Base-by-base conservation (phyloP, 2,888 invertebrate genomes). In the Nyleta sp. region DNA sequence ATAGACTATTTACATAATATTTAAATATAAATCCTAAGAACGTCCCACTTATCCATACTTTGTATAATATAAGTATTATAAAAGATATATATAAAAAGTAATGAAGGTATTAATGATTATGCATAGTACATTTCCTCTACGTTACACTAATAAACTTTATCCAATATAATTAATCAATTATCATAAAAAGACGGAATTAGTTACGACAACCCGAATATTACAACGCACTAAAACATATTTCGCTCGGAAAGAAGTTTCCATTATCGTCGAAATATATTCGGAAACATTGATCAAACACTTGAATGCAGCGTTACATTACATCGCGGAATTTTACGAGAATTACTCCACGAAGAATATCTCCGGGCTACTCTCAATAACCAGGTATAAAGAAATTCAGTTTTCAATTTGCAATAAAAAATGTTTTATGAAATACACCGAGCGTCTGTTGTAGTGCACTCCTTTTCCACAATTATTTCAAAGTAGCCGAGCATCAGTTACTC, bases 381-480 rank as follows among this genome's bases (percentile, higher is more conserved):
- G 28, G 28, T 28, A 7, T 28, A 28, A 28, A 52, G 67, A 67
- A 48, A 48, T 48, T 48, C 28, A 35, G 35, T 38, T 57, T 59
- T 50, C 44, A 50, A 68, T 59, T 68, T 48, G 46, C 24, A 59
- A 28, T 50, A 68, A 52, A 67, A 59, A 59, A 60, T 60, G 38
- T 35, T 31, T 70, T 15, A 35, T 22, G 52, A 48, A 70, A 40
- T 57, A 48, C 15, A 15, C 33, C 52, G 38, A 24, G 11, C 15
- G 53, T 15, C 3, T 35, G 28, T 24, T 46, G 28, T 20, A 20
- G 22, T 13, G 15, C 48, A 17, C 15, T 62, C n/a, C 33, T 55
- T 46, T 38, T 24, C 1, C 48, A 13, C 50, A 65, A 57, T 73
- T 73, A 65, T 42, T 57, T 40, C 18, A 42, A 42, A 48, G 42